These are phyloP conservation scores for Corticium candelabrum DNA, from an alignment of 37 sponge, comb jelly and placozoan genomes.

Conservation along the genomic window DNA sequence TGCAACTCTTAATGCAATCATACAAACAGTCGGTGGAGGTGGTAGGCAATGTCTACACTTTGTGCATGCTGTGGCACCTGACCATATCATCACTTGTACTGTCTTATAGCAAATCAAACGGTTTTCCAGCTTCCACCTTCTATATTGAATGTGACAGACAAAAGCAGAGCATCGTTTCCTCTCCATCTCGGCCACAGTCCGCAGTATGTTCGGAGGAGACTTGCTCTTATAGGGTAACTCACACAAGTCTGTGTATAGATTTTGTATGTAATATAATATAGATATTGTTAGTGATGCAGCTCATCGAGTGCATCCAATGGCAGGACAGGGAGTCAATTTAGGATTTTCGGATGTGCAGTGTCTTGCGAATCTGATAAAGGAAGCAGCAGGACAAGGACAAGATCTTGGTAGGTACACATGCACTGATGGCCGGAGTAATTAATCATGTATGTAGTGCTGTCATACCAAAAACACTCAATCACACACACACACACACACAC, in stretches of 20 bases:
- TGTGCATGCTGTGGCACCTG: no score
- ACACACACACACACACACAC: no score
- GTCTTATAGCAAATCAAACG: no score
- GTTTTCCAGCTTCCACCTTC: constrained; percentile 13
- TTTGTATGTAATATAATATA: neutral
- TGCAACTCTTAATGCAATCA: no score
- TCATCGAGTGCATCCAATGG: constrained; percentile 67
- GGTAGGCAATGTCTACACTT: no score
- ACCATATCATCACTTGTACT: no score
- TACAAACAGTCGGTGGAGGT: no score
- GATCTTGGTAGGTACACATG: constrained; percentile 43
- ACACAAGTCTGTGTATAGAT: neutral
- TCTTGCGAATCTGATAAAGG: constrained; percentile 15
- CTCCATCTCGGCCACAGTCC: constrained; percentile 35
- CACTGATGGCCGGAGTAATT: no score
- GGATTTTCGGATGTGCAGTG: constrained; percentile 51
- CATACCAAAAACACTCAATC: no score
- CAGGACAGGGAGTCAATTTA: constrained; percentile 71
- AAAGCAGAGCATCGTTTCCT: constrained; percentile 43
- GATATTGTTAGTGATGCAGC: constrained; percentile 39
- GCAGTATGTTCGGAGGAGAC: constrained; percentile 32
- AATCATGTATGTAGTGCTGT: neutral
- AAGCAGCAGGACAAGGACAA: constrained; percentile 21
- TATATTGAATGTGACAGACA: constrained; percentile 3
- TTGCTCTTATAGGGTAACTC: constrained; percentile 69